Conservation (phyloP, 2,113 vertebrate species). For the Brachypodius melanocephalos region DNA sequence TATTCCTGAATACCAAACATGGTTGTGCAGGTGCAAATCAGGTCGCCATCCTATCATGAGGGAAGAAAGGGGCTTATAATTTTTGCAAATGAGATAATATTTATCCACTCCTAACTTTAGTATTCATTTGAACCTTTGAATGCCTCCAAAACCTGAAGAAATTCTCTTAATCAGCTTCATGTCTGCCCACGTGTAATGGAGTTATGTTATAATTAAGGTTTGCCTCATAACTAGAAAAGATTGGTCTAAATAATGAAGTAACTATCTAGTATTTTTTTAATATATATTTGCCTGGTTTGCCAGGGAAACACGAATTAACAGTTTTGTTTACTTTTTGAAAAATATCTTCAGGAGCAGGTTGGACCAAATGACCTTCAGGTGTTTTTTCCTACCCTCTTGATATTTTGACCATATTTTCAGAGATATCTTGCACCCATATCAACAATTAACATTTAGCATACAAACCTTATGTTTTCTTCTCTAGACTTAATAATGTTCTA, state of each 20-base stretch:
- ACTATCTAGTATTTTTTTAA: neutral
- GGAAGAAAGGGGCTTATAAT: neutral
- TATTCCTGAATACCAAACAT: neutral
- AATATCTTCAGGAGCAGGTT: neutral
- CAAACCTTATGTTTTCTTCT: neutral
- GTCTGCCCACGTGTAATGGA: neutral
- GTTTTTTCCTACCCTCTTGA: neutral
- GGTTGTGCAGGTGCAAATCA: neutral
- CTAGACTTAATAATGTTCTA: neutral
- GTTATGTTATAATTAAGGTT: neutral
- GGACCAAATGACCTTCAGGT: neutral
- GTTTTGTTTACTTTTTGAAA: neutral
- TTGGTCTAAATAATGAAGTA: neutral
- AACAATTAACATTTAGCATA: neutral
- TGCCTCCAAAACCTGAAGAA: neutral
- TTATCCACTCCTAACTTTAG: neutral
- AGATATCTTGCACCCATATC: neutral
- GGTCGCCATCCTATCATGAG: neutral
- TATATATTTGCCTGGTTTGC: neutral
- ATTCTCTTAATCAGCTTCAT: neutral
- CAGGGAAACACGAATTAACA: neutral
- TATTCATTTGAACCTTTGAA: neutral
- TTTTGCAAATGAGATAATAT: neutral
- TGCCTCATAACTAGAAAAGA: neutral
- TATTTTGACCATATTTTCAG: neutral